phyloP scores from a whole-genome alignment of 2,797 vertebrate genomes.

The Alcedo quadribrachys region DNA sequence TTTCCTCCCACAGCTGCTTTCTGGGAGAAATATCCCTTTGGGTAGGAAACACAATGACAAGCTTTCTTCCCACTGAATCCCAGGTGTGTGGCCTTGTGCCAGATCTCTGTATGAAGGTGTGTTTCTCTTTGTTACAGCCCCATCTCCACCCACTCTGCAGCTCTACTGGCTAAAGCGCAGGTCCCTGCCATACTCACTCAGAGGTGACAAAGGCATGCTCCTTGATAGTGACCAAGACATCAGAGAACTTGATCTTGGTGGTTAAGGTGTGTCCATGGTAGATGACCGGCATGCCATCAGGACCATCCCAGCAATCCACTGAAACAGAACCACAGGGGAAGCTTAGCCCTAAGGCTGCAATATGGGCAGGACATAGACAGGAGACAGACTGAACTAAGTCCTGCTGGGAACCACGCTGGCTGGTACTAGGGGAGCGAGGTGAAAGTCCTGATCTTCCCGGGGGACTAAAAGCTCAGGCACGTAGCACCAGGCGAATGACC shows the following conservation, averaged over 20 bases:
- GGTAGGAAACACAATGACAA: fast-evolving
- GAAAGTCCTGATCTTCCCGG: neutral
- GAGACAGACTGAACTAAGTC: neutral
- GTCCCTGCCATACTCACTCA: slow-evolving; percentile 85
- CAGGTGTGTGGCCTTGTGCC: fast-evolving
- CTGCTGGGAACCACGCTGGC: fast-evolving
- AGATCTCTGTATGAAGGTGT: neutral
- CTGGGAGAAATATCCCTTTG: neutral
- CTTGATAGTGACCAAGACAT: slow-evolving; percentile 95
- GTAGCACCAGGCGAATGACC: fast-evolving
- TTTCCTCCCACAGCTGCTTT: neutral
- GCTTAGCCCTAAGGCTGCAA: neutral
- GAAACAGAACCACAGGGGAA: slow-evolving; percentile 16
- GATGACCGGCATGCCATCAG: slow-evolving; percentile 97
- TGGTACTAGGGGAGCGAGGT: neutral
- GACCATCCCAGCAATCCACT: slow-evolving; percentile 99
- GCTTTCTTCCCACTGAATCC: fast-evolving
- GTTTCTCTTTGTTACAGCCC: neutral
- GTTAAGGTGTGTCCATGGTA: slow-evolving; percentile 99
- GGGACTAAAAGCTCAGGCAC: neutral
- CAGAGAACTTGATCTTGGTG: slow-evolving; percentile 97
- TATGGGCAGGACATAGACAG: fast-evolving
- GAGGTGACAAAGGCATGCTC: slow-evolving; percentile 97
- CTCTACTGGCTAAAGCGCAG: neutral
- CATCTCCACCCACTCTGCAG: neutral